Evolutionary conservation across 1,140 invertebrate genomes (phyloP).

Genomic region (Drosophila rhopaloa): DNA sequence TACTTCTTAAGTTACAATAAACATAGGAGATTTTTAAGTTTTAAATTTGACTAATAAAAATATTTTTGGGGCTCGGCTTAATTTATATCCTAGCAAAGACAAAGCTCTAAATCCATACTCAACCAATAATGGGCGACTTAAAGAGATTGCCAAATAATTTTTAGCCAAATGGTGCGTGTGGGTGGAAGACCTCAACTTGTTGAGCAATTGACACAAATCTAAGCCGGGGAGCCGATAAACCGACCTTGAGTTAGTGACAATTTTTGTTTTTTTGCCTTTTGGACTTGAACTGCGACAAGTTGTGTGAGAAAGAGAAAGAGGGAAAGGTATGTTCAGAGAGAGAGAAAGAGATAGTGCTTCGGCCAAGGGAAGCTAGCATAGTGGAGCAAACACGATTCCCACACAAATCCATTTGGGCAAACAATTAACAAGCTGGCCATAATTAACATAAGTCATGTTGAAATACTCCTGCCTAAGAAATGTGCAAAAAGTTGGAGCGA

Average conservation of each 20-base stretch:
- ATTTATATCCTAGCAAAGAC: neutral
- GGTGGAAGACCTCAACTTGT: slow-evolving; percentile 43
- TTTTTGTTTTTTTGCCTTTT: slow-evolving; percentile 10
- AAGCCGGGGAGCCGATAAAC: slow-evolving; percentile 32
- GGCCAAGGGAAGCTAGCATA: slow-evolving; percentile 39
- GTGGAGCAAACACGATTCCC: slow-evolving; percentile 40
- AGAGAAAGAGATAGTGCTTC: neutral
- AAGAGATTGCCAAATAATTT: slow-evolving; percentile 38
- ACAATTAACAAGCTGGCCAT: slow-evolving; percentile 41
- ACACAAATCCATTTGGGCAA: slow-evolving; percentile 30
- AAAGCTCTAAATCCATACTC: neutral
- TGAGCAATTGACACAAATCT: slow-evolving; percentile 67
- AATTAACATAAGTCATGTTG: slow-evolving; percentile 31
- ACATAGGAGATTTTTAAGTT: too few species aligned
- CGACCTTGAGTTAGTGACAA: slow-evolving; percentile 51
- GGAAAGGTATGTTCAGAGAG: neutral
- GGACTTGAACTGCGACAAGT: slow-evolving; percentile 39
- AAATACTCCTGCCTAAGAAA: slow-evolving; percentile 14
- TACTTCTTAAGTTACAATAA: too few species aligned
- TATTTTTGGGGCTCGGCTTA: too few species aligned
- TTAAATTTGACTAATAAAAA: too few species aligned
- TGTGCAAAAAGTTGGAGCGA: slow-evolving; percentile 15
- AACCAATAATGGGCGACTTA: slow-evolving; percentile 18
- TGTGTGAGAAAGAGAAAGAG: slow-evolving; percentile 7
- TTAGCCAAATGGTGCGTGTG: slow-evolving; percentile 31